A percentile compares a stretch with the other conserved stretches of the same genome.
phyloP scores from a whole-genome alignment of 2,888 invertebrate species.

The Calliphora vomitoria region DNA sequence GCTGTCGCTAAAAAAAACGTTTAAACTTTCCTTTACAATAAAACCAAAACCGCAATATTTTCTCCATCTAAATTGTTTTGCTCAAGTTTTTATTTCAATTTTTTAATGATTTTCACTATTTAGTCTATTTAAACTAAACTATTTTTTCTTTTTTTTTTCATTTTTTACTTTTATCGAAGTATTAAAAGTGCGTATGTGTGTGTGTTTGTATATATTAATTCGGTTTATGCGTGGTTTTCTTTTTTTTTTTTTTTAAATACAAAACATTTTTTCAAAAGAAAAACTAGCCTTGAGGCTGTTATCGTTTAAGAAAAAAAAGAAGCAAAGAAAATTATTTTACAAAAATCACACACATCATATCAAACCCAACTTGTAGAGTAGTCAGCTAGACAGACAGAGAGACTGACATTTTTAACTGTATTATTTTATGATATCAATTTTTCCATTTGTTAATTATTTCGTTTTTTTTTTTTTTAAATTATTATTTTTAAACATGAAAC shows the following conservation, averaged over 20 bases:
- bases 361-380: constrained; percentile 1
- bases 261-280: constrained; percentile 51
- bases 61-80: constrained; percentile 57
- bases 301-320: constrained; percentile 5
- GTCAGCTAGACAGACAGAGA: neutral
- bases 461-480: constrained; percentile 42
- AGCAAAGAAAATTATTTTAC: constrained; percentile 42
- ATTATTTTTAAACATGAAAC: constrained; percentile 65
- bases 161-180: neutral
- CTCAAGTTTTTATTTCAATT: constrained; percentile 32
- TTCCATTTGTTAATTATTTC: constrained; percentile 46
- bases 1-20: constrained; percentile 39
- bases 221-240: constrained; percentile 68
- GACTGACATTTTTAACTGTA: constrained; percentile 55
- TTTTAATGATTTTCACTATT: constrained; percentile 64
- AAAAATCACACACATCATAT: constrained; percentile 8
- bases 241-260: constrained; percentile 8
- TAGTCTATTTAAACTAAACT: constrained; percentile 15
- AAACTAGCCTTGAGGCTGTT: constrained; percentile 64
- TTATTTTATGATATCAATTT: constrained; percentile 70
- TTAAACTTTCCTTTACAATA: constrained; percentile 71
- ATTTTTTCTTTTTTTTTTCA: constrained; percentile 6
- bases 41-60: constrained; percentile 57
- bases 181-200: constrained; percentile 25
- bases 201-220: neutral